Percentiles rank a stretch among this genome's conserved stretches.
Conservation (phyloP, 2,888 invertebrate genomes). For the Amblyjoppa proteus region DNA sequence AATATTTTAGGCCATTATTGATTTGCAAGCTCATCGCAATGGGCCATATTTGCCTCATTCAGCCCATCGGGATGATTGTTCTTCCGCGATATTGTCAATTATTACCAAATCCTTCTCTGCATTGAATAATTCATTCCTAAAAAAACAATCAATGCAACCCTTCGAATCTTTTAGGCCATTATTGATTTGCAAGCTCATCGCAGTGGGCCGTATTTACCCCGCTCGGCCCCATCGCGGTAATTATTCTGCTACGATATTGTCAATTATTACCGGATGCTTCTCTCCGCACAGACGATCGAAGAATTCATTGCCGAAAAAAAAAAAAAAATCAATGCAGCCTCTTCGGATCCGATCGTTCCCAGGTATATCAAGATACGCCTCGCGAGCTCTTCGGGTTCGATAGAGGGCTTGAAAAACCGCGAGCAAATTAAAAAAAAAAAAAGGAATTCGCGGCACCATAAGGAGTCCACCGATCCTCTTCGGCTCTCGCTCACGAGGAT, state of each 20-base stretch:
- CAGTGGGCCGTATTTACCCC: too few species aligned
- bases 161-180: too few species aligned
- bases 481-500: conserved; percentile 26
- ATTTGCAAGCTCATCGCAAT: too few species aligned
- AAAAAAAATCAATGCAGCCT: background rate
- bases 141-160: background rate
- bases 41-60: too few species aligned
- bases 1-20: too few species aligned
- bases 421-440: conserved; percentile 10
- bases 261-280: background rate
- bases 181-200: too few species aligned
- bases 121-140: background rate
- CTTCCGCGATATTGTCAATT: too few species aligned
- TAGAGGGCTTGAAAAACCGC: conserved; percentile 16
- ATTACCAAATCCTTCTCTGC: background rate
- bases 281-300: background rate
- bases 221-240: too few species aligned
- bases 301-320: background rate
- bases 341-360: background rate
- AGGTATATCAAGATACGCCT: conserved; percentile 16
- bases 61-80: too few species aligned
- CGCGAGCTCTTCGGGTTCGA: background rate
- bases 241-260: too few species aligned
- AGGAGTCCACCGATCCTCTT: conserved; percentile 31
- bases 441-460: conserved; percentile 33